These are phyloP conservation scores for Campoplex capitator DNA, from an alignment of 2,888 invertebrate species.

Conservation along the genomic window DNA sequence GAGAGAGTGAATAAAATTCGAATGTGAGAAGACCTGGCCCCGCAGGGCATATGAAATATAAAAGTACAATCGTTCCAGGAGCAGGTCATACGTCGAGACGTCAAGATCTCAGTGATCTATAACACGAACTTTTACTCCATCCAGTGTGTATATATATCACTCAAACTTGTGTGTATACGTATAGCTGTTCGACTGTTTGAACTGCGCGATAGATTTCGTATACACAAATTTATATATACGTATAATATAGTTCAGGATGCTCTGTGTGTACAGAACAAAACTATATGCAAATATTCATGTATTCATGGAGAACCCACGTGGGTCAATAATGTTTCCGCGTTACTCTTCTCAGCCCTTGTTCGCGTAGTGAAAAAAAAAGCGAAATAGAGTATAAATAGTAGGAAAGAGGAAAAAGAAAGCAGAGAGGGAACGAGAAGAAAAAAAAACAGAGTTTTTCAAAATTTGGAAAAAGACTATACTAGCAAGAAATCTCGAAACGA, in stretches of 20 bases:
- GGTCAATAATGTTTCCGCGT: slow-evolving; percentile 49
- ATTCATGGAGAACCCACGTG: slow-evolving; percentile 41
- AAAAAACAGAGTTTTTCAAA: not conserved
- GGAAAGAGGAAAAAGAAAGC: not conserved
- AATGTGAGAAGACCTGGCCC: slow-evolving; percentile 23
- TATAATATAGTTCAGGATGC: not conserved
- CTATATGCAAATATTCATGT: slow-evolving; percentile 13
- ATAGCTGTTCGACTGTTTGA: not conserved
- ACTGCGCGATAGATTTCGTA: not conserved
- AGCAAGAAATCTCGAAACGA: not conserved
- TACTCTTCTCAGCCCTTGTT: slow-evolving; percentile 12
- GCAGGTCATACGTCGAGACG: slow-evolving; percentile 41
- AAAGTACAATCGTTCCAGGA: slow-evolving; percentile 48
- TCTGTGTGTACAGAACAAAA: not conserved
- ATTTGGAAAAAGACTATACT: not conserved
- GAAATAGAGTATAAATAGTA: slow-evolving; percentile 5
- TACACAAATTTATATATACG: not conserved
- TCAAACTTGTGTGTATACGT: not conserved
- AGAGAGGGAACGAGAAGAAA: not conserved
- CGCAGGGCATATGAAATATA: slow-evolving; percentile 42
- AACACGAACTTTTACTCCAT: slow-evolving; percentile 40
- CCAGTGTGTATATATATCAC: not conserved
- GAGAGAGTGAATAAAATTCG: slow-evolving; percentile 25
- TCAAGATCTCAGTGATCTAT: slow-evolving; percentile 51
- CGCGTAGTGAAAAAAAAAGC: slow-evolving; percentile 10